phyloP scores from a whole-genome alignment of 2,113 vertebrate genomes.

The Eolophus roseicapilla region DNA sequence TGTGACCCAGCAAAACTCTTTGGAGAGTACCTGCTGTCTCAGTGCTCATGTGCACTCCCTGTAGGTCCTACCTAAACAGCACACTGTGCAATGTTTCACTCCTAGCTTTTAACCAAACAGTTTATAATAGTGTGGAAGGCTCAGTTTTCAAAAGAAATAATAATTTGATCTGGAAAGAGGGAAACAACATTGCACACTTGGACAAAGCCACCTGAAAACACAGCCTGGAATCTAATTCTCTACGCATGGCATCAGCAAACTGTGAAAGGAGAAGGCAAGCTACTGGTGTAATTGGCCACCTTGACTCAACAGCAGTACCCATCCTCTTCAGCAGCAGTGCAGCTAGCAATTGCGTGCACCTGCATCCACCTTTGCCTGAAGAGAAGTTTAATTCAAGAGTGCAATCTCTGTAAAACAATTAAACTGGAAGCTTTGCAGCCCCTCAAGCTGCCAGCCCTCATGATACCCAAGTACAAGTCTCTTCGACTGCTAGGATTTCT shows the following conservation, averaged over 20 bases:
- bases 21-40: neutral
- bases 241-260: neutral
- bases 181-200: neutral
- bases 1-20: neutral
- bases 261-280: neutral
- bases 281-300: neutral
- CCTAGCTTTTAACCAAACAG: neutral
- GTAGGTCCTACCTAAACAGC: neutral
- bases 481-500: neutral
- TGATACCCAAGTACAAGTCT: neutral
- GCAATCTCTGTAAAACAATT: neutral
- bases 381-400: neutral
- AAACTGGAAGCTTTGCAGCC: neutral
- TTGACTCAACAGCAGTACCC: rapidly evolving
- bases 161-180: neutral
- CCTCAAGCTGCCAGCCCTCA: neutral
- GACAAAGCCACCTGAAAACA: neutral
- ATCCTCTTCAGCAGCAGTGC: neutral
- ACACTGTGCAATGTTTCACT: neutral
- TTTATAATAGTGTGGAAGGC: neutral
- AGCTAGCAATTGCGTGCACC: neutral
- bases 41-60: neutral
- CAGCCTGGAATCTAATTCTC: neutral
- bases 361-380: neutral
- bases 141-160: neutral